Base-by-base conservation (phyloP, 2,888 invertebrate species). In the Pyrgus malvae region DNA sequence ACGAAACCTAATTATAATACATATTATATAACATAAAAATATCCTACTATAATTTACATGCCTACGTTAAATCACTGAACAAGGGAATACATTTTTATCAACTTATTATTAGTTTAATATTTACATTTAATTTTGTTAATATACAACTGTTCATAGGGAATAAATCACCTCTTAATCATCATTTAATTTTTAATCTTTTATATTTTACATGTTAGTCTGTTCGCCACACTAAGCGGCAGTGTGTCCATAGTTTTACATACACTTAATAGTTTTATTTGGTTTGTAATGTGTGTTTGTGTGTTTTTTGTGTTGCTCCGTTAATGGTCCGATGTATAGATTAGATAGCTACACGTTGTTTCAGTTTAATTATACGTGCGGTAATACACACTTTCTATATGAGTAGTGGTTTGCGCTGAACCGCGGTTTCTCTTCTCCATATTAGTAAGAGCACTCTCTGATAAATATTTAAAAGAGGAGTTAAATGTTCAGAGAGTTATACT, bases 341-440 rank as follows among this genome's bases (percentile, higher is more conserved):
- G 89, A 90, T 88, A 85, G 55, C 60, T 66, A 78, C 79, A 79
- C 73, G 78, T 76, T 87, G 85, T 88, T 87, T 84, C 83, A 79
- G 77, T 87, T 83, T 87, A 87, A 87, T 87, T 87, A 85, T 80
- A 82, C 72, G 66, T 76, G 76, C 76, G 74, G 77, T 74, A 74
- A 65, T 64, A 56, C 58, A 64, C 63, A 60, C 60, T 64, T 64
- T 66, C 61, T 63, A 60, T 59, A 51, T 59, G 45, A 40, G 45
- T 54, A 54, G 40, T 45, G 31, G 40, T 55, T 45, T 29, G 27
- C 35, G 6, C 27, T 44, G 29, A 44, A 19, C 33, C 37, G 29
- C 6, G 9, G 37, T 51, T 51, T 51, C 42, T 51, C 42, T 19
- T 31, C 0, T 31, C 11, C 12, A 1, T 23, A 6, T 12, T 11